Conservation (phyloP, 2,797 vertebrate genomes). For the Sebastes itinus region DNA sequence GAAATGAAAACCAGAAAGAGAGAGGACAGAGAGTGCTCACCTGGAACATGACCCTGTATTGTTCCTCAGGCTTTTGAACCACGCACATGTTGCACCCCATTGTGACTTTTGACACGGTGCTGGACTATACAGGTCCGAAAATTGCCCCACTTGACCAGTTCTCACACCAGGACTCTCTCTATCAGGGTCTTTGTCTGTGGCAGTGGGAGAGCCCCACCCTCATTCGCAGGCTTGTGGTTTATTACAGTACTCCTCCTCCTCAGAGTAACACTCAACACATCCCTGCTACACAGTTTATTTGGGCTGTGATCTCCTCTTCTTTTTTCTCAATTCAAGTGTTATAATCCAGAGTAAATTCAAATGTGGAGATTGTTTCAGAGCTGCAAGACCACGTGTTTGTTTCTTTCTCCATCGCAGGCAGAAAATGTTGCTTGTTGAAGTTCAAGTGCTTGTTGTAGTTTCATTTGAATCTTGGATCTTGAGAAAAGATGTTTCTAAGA, state of each 20-base stretch:
- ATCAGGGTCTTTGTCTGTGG: slow-evolving; percentile 73
- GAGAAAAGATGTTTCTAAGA: neutral
- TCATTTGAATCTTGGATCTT: neutral
- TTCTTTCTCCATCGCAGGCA: slow-evolving; percentile 39
- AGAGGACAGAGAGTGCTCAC: slow-evolving; percentile 74
- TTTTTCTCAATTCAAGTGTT: slow-evolving; percentile 28
- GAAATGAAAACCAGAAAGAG: neutral
- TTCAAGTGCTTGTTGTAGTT: slow-evolving; percentile 32
- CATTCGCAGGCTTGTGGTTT: slow-evolving; percentile 46
- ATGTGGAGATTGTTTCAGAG: neutral
- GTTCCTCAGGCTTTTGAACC: slow-evolving; percentile 91
- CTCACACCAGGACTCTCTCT: slow-evolving; percentile 32
- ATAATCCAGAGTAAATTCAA: slow-evolving; percentile 40
- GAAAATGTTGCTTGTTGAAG: neutral
- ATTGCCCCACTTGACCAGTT: slow-evolving; percentile 27
- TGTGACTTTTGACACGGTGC: slow-evolving; percentile 38
- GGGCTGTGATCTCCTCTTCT: slow-evolving; percentile 12
- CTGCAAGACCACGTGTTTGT: slow-evolving; percentile 3
- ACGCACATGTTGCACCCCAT: slow-evolving; percentile 96
- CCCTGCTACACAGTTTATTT: slow-evolving; percentile 25
- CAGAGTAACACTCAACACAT: slow-evolving; percentile 41
- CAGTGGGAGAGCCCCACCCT: slow-evolving; percentile 72
- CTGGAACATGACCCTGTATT: slow-evolving; percentile 94
- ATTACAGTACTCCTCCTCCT: slow-evolving; percentile 46
- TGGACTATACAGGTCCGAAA: slow-evolving; percentile 28